These are phyloP conservation scores for Siniperca undulata DNA, from an alignment of 2,797 vertebrate species.

Conservation along the genomic window DNA sequence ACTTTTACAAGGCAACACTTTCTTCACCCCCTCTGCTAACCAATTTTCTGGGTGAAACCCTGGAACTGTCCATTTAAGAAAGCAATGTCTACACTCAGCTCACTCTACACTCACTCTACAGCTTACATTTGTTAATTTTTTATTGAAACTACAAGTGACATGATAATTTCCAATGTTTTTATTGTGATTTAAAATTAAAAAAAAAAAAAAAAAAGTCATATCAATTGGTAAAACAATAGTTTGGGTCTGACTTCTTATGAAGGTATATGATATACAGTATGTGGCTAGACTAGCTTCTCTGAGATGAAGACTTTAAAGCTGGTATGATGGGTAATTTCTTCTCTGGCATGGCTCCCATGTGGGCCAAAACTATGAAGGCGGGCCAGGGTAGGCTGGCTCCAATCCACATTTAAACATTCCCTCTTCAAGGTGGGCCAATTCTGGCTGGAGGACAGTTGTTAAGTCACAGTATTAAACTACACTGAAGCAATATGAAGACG, in stretches of 20 bases:
- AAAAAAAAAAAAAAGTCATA: neutral
- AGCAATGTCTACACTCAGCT: neutral
- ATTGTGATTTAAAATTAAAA: neutral
- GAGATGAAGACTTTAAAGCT: conserved; percentile 9
- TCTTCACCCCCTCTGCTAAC: neutral
- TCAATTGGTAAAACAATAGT: neutral
- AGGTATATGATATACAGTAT: neutral
- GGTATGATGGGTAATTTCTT: conserved; percentile 41
- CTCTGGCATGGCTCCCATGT: conserved; percentile 60
- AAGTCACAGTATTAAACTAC: conserved; percentile 28
- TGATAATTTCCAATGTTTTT: neutral
- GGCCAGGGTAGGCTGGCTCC: conserved; percentile 49
- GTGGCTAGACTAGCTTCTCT: neutral
- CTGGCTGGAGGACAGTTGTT: conserved; percentile 60
- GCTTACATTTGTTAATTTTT: neutral
- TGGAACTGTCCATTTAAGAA: neutral
- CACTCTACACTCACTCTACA: too few species aligned
- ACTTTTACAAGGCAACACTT: neutral
- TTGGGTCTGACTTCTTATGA: neutral
- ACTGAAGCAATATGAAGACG: conserved; percentile 22
- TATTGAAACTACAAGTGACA: too few species aligned
- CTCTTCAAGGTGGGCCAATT: conserved; percentile 76
- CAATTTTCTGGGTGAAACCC: neutral
- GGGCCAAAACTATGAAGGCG: conserved; percentile 56
- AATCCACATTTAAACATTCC: conserved; percentile 40